Conservation (phyloP, 2,888 invertebrate genomes). For the Glaucopsyche alexis region DNA sequence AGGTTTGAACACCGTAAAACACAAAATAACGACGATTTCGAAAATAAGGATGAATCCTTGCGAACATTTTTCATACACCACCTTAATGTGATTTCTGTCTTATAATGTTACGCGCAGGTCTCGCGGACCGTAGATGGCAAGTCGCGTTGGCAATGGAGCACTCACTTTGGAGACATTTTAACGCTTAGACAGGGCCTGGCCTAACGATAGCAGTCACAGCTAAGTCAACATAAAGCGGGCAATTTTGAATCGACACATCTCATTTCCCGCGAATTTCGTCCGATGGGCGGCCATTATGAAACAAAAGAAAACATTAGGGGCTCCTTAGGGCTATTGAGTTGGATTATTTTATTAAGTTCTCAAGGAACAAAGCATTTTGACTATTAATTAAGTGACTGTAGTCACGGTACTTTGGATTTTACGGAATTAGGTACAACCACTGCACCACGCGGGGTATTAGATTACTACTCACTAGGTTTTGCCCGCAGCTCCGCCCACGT, state of each 20-base stretch:
- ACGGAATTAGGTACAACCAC: neutral
- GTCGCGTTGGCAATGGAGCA: neutral
- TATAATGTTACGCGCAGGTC: too few relatives aligned
- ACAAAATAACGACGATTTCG: neutral
- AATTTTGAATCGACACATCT: constrained; percentile 32
- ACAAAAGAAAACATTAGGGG: constrained; percentile 25
- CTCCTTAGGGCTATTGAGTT: constrained; percentile 15
- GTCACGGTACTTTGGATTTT: neutral
- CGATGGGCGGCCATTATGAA: constrained; percentile 29
- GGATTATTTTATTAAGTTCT: constrained; percentile 15
- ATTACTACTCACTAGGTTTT: too few relatives aligned
- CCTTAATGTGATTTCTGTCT: too few relatives aligned
- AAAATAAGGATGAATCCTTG: neutral
- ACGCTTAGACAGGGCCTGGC: neutral
- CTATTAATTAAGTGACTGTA: neutral
- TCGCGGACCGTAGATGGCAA: neutral
- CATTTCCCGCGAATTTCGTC: constrained; percentile 34
- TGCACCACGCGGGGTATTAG: too few relatives aligned
- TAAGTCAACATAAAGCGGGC: constrained; percentile 33
- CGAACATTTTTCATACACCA: neutral
- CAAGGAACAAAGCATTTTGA: constrained; percentile 2
- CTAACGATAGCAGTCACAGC: neutral
- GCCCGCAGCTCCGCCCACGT: too few relatives aligned
- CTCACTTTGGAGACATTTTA: neutral
- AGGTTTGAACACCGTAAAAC: constrained; percentile 31